These are phyloP conservation scores for Drosophila recens DNA, from an alignment of 2,888 invertebrate genomes.

Conservation along the genomic window DNA sequence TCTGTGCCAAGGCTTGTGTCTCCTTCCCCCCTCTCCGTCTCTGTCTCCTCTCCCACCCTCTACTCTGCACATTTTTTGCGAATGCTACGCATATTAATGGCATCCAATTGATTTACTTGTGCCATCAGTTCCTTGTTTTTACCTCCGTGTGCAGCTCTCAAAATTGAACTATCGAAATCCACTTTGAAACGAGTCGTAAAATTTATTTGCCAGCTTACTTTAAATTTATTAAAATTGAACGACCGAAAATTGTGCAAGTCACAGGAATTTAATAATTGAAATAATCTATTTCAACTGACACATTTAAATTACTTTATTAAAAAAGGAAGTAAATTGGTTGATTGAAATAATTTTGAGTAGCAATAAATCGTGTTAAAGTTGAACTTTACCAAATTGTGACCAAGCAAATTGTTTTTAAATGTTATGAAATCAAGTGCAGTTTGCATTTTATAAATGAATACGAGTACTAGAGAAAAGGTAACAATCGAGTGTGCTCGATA, in stretches of 20 bases:
- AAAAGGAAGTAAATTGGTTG: neutral
- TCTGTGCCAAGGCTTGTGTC: constrained; percentile 18
- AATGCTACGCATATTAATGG: constrained; percentile 71
- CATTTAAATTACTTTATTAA: neutral
- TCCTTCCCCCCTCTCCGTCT: neutral
- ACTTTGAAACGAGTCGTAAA: constrained; percentile 6
- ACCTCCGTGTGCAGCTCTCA: constrained; percentile 5
- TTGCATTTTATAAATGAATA: neutral
- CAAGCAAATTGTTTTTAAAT: neutral
- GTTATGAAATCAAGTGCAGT: neutral
- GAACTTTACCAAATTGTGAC: neutral
- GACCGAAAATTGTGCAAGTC: neutral
- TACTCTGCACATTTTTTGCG: constrained; percentile 10
- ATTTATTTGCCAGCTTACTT: constrained; percentile 9
- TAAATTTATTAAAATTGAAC: constrained; percentile 15
- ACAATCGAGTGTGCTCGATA: neutral
- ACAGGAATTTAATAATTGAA: neutral
- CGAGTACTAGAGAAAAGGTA: too few species aligned
- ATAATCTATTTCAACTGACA: neutral
- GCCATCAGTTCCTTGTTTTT: constrained; percentile 40
- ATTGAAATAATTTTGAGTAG: neutral
- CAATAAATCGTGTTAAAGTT: neutral
- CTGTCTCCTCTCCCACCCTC: neutral
- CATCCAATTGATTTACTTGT: constrained; percentile 75
- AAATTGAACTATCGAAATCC: constrained; percentile 34